phyloP scores from a whole-genome alignment of 2,888 invertebrate species.

The Mactromeris polynyma region DNA sequence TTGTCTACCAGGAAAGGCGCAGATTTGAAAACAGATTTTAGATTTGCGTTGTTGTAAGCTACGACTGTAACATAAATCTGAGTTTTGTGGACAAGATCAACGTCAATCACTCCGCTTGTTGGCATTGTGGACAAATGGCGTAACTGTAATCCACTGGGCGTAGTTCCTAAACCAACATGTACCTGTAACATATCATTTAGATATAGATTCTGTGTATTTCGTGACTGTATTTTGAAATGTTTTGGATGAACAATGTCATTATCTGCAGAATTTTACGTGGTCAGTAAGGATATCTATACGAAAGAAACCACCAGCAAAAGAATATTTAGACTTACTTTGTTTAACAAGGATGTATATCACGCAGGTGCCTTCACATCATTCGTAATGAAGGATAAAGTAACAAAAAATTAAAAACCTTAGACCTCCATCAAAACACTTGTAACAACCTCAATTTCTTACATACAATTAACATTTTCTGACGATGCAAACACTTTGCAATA shows the following conservation, averaged over 20 bases:
- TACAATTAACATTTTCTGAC: not conserved
- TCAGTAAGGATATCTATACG: no score
- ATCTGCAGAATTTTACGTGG: no score
- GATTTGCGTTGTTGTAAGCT: constrained; percentile 66
- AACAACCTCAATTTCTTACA: not conserved
- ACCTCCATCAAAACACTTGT: no score
- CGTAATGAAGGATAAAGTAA: no score
- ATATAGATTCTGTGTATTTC: no score
- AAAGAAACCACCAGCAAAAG: no score
- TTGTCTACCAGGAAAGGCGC: constrained; percentile 56
- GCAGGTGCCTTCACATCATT: no score
- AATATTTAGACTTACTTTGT: no score
- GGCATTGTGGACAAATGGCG: constrained; percentile 42
- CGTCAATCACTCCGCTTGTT: constrained; percentile 43
- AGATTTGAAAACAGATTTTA: constrained; percentile 49
- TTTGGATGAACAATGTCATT: no score
- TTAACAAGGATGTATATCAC: no score
- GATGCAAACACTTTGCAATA: not conserved
- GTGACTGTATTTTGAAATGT: no score
- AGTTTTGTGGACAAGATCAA: constrained; percentile 52
- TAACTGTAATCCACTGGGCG: constrained; percentile 63
- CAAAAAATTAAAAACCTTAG: no score
- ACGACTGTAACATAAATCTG: constrained; percentile 58
- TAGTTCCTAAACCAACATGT: constrained; percentile 66
- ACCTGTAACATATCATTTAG: constrained; percentile 35